Evolutionary conservation across 1,140 invertebrate species (phyloP).

Genomic region (Drosophila bocki): DNA sequence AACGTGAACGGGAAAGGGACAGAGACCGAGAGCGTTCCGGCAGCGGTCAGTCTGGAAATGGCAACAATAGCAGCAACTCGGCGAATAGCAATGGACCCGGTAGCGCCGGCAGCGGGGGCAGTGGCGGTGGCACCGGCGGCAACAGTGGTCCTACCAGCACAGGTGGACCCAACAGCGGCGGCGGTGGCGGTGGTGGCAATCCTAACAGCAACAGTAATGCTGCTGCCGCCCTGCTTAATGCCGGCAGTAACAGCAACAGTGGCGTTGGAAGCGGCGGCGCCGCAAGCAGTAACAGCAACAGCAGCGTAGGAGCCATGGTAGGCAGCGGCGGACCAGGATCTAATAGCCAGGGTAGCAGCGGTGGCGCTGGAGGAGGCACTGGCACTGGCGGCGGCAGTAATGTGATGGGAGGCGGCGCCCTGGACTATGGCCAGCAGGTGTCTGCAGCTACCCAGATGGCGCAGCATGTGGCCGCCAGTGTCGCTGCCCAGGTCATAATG

Average conservation of each 20-base stretch:
- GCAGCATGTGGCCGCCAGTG: conserved; percentile 67
- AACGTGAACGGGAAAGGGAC: conserved; percentile 30
- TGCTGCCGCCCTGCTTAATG: conserved; percentile 44
- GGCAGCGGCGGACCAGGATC: conserved; percentile 40
- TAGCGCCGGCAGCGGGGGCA: conserved; percentile 66
- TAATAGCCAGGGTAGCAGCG: conserved; percentile 39
- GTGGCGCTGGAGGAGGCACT: conserved; percentile 23
- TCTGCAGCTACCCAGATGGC: conserved; percentile 34
- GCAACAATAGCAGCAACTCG: conserved; percentile 65
- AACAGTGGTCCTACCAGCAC: conserved; percentile 33
- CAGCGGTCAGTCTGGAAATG: conserved; percentile 34
- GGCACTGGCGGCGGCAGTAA: conserved; percentile 19
- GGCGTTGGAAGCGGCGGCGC: conserved; percentile 43
- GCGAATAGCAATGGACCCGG: conserved; percentile 69
- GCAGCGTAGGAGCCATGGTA: conserved; percentile 45
- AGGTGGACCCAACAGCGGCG: conserved; percentile 46
- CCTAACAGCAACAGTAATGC: conserved; percentile 60
- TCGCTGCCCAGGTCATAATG: conserved; percentile 69
- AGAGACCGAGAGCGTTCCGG: conserved; percentile 41
- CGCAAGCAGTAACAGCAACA: conserved; percentile 53
- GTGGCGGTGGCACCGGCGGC: conserved; percentile 28
- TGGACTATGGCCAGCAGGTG: conserved; percentile 48
- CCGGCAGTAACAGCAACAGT: conserved; percentile 54
- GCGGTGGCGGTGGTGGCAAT: conserved; percentile 21
- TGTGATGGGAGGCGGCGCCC: conserved; percentile 29